Evolutionary conservation across 2,113 vertebrate species (phyloP).

Genomic region (Rhombomys opimus): DNA sequence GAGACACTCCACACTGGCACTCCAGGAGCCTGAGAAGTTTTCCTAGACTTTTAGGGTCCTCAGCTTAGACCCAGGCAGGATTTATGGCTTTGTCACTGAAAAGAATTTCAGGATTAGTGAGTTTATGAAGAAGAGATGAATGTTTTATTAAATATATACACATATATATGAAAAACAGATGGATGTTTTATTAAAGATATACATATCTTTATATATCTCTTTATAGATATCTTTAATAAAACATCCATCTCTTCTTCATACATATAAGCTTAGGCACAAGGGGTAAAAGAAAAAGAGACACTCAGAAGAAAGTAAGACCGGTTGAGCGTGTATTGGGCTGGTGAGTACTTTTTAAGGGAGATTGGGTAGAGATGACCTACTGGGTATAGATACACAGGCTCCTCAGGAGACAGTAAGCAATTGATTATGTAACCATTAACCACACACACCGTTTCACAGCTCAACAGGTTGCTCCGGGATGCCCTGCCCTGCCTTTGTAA

Average conservation of each 20-base stretch:
- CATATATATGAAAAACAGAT: background rate
- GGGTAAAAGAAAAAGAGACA: background rate
- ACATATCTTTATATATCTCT: too few species aligned
- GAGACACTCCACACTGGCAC: too few species aligned
- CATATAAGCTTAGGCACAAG: background rate
- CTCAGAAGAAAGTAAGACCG: background rate
- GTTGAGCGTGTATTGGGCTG: background rate
- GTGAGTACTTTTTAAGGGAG: too few species aligned
- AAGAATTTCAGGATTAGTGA: background rate
- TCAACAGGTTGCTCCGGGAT: background rate
- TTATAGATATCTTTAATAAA: too few species aligned
- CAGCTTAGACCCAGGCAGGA: background rate
- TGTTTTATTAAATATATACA: background rate
- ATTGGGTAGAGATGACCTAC: background rate
- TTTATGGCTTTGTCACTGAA: background rate
- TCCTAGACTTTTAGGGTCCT: background rate
- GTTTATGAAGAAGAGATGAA: background rate
- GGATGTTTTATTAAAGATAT: too few species aligned
- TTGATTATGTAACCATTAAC: background rate
- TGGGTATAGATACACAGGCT: too few species aligned
- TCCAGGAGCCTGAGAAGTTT: background rate
- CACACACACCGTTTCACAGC: too few species aligned
- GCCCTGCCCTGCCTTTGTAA: too few species aligned
- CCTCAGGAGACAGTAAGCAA: background rate
- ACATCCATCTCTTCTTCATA: too few species aligned